Base-by-base conservation (phyloP, 1,140 invertebrate species). In the Drosophila hydei region DNA sequence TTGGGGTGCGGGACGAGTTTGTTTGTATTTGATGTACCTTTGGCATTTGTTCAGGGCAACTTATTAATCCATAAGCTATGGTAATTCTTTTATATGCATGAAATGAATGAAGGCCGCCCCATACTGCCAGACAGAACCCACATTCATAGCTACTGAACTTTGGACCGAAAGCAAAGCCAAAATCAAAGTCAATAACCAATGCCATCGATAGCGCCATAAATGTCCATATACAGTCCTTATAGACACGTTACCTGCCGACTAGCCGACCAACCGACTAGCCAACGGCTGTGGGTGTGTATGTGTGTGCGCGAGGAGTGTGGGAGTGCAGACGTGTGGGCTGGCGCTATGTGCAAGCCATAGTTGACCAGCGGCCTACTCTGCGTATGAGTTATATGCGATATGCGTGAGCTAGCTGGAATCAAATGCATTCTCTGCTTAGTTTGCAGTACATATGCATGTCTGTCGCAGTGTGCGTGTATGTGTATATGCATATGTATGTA, bases 131-230 rank as follows among this genome's bases (percentile, higher is more conserved):
- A 40, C 19, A 16, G 42, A 18, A 64, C 16, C 25, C 23, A 60
- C 43, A 9, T 16, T 23, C 27, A 7, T 12, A 40, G 30, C 45
- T 30, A 12, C 43, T 68, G 63, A 65, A 25, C 68, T 56, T 59
- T 71, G 54, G 62, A 58, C 47, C 45, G 67, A 68, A 50, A 50
- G 36, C 51, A 77, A 67, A 59, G 50, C 65, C 63, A 78, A 70
- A 69, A 68, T 70, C 75, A 87, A 88, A 88, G 83, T 88, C 83
- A 88, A 88, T 88, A 89, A 75, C 78, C 83, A 88, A 88, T 88
- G 83, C 83, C 83, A 87, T 76, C 78, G 78, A 87, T 83, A 88
- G 80, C 52, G 72, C 72, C 63, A 87, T 80, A 87, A 81, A 77
- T 67, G 62, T 72, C 18, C 58, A 61, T 75, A 50, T 77, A 67